Percentiles rank a stretch among this genome's conserved stretches.
Conservation (phyloP, 2,797 vertebrate species). For the Danio tinwini region DNA sequence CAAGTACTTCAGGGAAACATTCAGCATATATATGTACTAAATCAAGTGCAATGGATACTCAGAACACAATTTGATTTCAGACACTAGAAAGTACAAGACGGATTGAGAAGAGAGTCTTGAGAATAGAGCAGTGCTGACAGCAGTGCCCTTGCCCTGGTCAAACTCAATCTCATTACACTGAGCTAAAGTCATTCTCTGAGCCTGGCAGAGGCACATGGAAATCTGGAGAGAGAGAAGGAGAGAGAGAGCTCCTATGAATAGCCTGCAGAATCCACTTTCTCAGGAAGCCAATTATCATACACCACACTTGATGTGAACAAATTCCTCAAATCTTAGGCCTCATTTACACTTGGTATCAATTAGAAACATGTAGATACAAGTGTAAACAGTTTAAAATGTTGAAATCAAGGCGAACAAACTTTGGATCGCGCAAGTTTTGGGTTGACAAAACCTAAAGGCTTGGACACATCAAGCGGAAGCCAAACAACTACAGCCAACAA, state of each 20-base stretch:
- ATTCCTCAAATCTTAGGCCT: neutral
- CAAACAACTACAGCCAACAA: too few relatives aligned
- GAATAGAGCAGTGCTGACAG: conserved; percentile 6
- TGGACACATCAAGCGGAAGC: too few relatives aligned
- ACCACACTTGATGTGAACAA: conserved; percentile 7
- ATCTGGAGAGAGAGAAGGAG: conserved; percentile 1
- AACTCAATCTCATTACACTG: conserved; percentile 57
- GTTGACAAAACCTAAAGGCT: too few relatives aligned
- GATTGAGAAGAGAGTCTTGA: neutral
- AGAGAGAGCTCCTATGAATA: conserved; percentile 11
- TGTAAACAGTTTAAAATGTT: neutral
- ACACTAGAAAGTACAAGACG: neutral
- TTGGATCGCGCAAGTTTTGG: too few relatives aligned
- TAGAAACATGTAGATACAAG: neutral
- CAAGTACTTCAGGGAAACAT: neutral
- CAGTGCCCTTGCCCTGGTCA: conserved; percentile 54
- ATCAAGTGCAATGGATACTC: neutral
- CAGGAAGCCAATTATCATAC: conserved; percentile 67
- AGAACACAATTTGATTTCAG: neutral
- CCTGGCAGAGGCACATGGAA: conserved; percentile 51
- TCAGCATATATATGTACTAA: neutral
- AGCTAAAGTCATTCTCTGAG: conserved; percentile 35
- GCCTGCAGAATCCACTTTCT: conserved; percentile 63
- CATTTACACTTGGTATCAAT: neutral
- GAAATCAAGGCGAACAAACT: too few relatives aligned